Evolutionary conservation across 2,797 vertebrate species (phyloP).

Genomic region (Pseudotriccus pelzelni): DNA sequence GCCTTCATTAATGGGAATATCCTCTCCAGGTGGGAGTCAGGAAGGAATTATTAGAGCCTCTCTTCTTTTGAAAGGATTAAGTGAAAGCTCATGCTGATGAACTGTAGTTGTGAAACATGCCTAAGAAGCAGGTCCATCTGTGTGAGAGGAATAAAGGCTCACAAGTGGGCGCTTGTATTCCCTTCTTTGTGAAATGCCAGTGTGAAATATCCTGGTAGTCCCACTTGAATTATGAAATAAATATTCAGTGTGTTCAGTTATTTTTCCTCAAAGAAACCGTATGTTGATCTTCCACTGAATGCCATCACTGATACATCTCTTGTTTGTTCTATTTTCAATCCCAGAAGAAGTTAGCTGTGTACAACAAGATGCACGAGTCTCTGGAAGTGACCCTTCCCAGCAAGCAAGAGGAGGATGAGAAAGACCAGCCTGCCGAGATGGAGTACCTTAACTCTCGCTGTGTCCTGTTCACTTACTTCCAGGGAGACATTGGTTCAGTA

Average conservation of each 20-base stretch:
- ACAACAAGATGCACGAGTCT: slow-evolving; percentile 95
- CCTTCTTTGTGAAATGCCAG: slow-evolving; percentile 17
- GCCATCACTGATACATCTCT: slow-evolving; percentile 31
- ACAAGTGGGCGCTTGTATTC: background rate
- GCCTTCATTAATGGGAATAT: background rate
- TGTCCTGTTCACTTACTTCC: slow-evolving; percentile 98
- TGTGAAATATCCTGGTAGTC: background rate
- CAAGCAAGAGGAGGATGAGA: slow-evolving; percentile 86
- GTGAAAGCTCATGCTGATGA: background rate
- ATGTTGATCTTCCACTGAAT: slow-evolving; percentile 36
- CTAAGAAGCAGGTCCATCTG: background rate
- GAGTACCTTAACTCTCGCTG: slow-evolving; percentile 98
- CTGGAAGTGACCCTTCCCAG: slow-evolving; percentile 83
- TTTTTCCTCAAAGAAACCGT: slow-evolving; percentile 42
- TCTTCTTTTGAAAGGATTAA: slow-evolving; percentile 1
- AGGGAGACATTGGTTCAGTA: slow-evolving; percentile 93
- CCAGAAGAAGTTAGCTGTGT: slow-evolving; percentile 87
- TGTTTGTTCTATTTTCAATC: slow-evolving; percentile 68
- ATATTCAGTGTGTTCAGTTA: background rate
- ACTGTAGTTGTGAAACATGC: background rate
- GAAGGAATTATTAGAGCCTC: background rate
- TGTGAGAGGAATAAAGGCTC: background rate
- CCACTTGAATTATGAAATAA: slow-evolving; percentile 5
- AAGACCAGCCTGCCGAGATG: slow-evolving; percentile 89
- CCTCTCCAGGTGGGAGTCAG: background rate